Conservation (phyloP, 2,113 vertebrate species). For the Indicator maculatus region DNA sequence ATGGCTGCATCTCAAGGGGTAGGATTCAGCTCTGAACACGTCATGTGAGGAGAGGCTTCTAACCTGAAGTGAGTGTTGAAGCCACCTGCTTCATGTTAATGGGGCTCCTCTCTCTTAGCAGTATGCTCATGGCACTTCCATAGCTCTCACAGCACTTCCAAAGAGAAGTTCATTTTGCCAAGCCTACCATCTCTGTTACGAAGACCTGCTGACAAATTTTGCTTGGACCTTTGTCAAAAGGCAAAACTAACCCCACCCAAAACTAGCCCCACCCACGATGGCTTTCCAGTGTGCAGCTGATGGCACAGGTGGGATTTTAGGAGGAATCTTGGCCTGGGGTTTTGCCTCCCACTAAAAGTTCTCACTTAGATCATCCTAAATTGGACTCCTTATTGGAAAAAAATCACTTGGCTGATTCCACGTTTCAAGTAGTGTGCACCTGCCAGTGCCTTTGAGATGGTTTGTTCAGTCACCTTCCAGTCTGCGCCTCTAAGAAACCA, state of each 20-base stretch:
- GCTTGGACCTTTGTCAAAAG: not conserved
- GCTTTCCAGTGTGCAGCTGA: not conserved
- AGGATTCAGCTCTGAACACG: not conserved
- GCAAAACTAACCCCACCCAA: not conserved
- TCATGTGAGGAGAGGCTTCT: not conserved
- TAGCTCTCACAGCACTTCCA: not conserved
- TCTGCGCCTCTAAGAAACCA: too few relatives aligned
- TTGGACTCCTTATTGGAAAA: not conserved
- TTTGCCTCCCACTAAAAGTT: not conserved
- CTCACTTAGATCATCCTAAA: not conserved
- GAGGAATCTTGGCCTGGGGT: not conserved
- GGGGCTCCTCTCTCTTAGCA: not conserved
- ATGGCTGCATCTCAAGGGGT: not conserved
- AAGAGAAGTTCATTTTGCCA: not conserved
- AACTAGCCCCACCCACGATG: fast-evolving
- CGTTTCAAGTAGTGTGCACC: not conserved
- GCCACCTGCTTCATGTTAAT: not conserved
- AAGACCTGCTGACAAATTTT: not conserved
- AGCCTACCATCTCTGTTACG: not conserved
- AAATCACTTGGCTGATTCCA: not conserved
- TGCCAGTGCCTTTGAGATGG: too few relatives aligned
- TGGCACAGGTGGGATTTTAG: not conserved
- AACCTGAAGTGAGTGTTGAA: not conserved
- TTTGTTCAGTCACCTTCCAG: too few relatives aligned
- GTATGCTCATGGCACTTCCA: not conserved